phyloP scores from a whole-genome alignment of 2,888 invertebrate genomes.

The Apotomis turbidana region DNA sequence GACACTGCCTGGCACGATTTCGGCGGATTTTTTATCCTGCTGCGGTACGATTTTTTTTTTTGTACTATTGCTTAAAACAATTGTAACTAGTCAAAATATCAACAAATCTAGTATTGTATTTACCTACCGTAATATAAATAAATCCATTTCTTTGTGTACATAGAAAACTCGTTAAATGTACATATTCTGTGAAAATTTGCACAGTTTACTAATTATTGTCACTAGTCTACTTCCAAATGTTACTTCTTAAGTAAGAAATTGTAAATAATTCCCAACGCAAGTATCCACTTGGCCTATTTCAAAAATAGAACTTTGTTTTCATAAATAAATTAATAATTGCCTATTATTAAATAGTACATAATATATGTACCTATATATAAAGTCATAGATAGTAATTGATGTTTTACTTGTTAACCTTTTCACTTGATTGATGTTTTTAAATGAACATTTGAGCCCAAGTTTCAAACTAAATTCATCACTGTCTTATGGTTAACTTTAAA shows the following conservation, averaged over 20 bases:
- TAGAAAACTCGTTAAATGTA: not conserved
- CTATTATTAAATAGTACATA: not conserved
- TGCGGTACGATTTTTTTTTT: too few relatives aligned
- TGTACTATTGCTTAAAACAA: too few relatives aligned
- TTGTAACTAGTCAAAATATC: too few relatives aligned
- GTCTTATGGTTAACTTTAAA: not conserved
- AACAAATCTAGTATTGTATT: too few relatives aligned
- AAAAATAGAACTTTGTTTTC: slow-evolving; percentile 1
- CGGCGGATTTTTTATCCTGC: too few relatives aligned
- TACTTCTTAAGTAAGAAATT: not conserved
- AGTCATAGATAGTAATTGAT: slow-evolving; percentile 4
- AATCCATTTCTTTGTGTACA: too few relatives aligned
- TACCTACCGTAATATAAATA: too few relatives aligned
- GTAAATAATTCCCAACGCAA: slow-evolving; percentile 52
- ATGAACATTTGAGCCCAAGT: slow-evolving; percentile 71
- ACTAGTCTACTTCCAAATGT: slow-evolving; percentile 7
- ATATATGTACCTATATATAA: not conserved
- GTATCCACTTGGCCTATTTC: slow-evolving; percentile 72
- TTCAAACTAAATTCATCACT: slow-evolving; percentile 60
- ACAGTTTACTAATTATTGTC: not conserved
- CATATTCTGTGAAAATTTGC: not conserved
- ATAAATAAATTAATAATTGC: not conserved
- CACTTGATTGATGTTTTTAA: slow-evolving; percentile 58
- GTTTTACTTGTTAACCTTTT: slow-evolving; percentile 10
- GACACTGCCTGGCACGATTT: too few relatives aligned